Evolutionary conservation across 2,113 vertebrate species (phyloP).

Genomic region (Salminus brasiliensis): DNA sequence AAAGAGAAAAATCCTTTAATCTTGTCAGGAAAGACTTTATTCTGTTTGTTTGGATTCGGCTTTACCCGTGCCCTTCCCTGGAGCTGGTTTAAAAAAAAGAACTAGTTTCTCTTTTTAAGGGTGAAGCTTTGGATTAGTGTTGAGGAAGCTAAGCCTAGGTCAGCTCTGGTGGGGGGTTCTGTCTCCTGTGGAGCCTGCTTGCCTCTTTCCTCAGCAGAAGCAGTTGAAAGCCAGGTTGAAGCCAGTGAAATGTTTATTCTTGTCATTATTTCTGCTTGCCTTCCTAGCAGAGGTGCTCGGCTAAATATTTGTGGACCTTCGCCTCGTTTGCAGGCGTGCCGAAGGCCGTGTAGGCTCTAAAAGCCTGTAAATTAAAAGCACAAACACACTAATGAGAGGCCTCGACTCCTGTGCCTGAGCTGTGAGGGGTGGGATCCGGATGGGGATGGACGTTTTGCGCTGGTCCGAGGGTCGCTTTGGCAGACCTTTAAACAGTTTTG

Average conservation of each 20-base stretch:
- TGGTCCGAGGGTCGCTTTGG: neutral
- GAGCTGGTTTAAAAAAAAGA: slow-evolving; percentile 39
- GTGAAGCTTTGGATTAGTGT: slow-evolving; percentile 54
- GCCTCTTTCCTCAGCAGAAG: slow-evolving; percentile 23
- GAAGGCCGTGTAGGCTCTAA: slow-evolving; percentile 52
- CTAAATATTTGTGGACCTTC: slow-evolving; percentile 40
- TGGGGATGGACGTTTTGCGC: neutral
- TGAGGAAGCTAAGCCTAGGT: slow-evolving; percentile 31
- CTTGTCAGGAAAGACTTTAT: slow-evolving; percentile 56
- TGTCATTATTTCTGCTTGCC: slow-evolving; percentile 48
- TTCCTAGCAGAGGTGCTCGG: slow-evolving; percentile 28
- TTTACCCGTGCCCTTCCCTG: slow-evolving; percentile 24
- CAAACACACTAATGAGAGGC: slow-evolving; percentile 61
- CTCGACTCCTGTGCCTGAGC: slow-evolving; percentile 58
- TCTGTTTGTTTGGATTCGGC: slow-evolving; percentile 45
- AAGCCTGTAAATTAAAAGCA: slow-evolving; percentile 66
- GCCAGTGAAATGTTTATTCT: slow-evolving; percentile 47
- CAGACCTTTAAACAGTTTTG: neutral
- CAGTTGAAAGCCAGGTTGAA: slow-evolving; percentile 47
- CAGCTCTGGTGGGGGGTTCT: slow-evolving; percentile 23
- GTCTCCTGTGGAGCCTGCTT: slow-evolving; percentile 39
- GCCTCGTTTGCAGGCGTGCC: slow-evolving; percentile 63
- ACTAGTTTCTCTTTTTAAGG: slow-evolving; percentile 58
- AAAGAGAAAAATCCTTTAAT: slow-evolving; percentile 63
- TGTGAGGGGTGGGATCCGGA: neutral